phyloP scores from a whole-genome alignment of 1,140 invertebrate species.

The Schlechtendalia chinensis region DNA sequence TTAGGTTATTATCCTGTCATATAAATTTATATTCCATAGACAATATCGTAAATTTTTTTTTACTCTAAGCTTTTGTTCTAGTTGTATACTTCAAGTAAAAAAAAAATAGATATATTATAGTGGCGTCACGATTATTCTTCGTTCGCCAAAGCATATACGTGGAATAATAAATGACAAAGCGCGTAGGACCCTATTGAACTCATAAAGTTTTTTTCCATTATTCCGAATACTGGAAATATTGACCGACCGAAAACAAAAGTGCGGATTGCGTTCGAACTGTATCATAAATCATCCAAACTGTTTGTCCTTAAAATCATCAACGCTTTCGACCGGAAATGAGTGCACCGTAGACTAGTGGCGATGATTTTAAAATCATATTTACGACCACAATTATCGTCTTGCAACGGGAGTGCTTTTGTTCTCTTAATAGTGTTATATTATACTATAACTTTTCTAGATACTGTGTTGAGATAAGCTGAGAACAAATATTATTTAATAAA shows the following conservation, averaged over 20 bases:
- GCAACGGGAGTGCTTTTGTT: background rate
- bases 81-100: no score
- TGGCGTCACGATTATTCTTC: background rate
- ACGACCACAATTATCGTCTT: background rate
- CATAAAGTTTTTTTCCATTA: slow-evolving; percentile 5
- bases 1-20: no score
- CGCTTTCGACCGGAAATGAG: slow-evolving; percentile 1
- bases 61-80: no score
- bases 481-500: no score
- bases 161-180: no score
- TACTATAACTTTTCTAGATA: no score
- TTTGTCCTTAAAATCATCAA: background rate
- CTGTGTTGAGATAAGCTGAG: background rate
- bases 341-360: background rate
- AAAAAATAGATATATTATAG: no score
- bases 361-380: slow-evolving; percentile 23
- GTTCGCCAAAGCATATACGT: no score
- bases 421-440: background rate
- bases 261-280: background rate
- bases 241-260: background rate
- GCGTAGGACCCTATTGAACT: background rate
- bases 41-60: no score
- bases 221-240: background rate
- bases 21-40: no score
- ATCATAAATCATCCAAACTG: slow-evolving; percentile 15